Percentiles rank a stretch among this genome's conserved stretches.
Evolutionary conservation across 2,888 invertebrate genomes (phyloP).

Genomic region (Saturnia pavonia): DNA sequence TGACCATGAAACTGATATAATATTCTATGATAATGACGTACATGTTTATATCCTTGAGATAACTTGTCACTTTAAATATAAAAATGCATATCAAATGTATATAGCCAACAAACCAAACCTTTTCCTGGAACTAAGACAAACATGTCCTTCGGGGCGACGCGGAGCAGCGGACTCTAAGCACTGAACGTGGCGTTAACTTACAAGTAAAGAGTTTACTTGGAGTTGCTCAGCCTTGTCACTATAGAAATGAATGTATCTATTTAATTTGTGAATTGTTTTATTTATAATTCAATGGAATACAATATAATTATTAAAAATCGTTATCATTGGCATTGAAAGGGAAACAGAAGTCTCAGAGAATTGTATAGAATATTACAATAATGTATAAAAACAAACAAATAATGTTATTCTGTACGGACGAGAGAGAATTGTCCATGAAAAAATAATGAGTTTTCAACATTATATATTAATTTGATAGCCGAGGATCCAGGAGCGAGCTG

Average conservation of each 20-base stretch:
- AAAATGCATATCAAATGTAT: background rate
- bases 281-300: background rate
- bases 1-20: too few relatives aligned
- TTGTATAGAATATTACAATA: too few relatives aligned
- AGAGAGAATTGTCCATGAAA: too few relatives aligned
- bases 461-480: too few relatives aligned
- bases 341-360: too few relatives aligned
- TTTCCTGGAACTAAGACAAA: constrained; percentile 8
- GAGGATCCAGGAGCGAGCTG: too few relatives aligned
- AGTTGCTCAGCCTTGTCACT: background rate
- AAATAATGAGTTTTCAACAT: too few relatives aligned
- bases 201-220: background rate
- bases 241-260: background rate
- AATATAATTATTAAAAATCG: background rate
- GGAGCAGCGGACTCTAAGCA: background rate
- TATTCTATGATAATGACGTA: too few relatives aligned
- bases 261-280: background rate
- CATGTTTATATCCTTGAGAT: too few relatives aligned
- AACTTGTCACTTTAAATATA: background rate
- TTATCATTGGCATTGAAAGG: too few relatives aligned
- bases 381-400: too few relatives aligned
- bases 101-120: background rate
- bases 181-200: background rate
- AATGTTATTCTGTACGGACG: too few relatives aligned
- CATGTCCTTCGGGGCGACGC: background rate